Evolutionary conservation across 1,140 invertebrate genomes (phyloP).

Genomic region (Drosophila auraria): DNA sequence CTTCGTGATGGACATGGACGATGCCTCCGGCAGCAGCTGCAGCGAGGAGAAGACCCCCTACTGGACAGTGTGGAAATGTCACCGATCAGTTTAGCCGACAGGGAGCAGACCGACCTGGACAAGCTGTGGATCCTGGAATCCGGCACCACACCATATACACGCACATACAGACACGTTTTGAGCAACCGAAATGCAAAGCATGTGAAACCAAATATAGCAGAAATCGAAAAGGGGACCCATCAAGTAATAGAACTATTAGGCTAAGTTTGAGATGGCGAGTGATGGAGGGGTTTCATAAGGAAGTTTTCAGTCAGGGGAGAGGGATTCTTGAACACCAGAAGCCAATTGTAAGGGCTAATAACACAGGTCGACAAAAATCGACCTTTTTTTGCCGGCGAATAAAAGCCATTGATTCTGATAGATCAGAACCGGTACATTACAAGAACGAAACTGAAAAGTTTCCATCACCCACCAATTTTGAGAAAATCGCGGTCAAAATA

Average conservation of each 20-base stretch:
- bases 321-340: too few relatives aligned
- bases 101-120: constrained; percentile 65
- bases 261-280: constrained; percentile 20
- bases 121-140: constrained; percentile 50
- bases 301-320: background rate
- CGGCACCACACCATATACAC: constrained; percentile 16
- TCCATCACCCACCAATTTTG: too few relatives aligned
- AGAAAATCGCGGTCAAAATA: too few relatives aligned
- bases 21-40: constrained; percentile 66
- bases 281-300: background rate
- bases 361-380: too few relatives aligned
- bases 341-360: too few relatives aligned
- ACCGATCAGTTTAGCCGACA: constrained; percentile 82
- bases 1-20: constrained; percentile 81
- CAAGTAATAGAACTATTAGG: constrained; percentile 59
- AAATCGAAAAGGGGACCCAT: constrained; percentile 52
- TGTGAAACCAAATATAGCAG: constrained; percentile 71
- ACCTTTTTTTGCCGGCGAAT: too few relatives aligned
- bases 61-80: constrained; percentile 84
- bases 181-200: constrained; percentile 71
- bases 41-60: constrained; percentile 84
- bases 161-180: constrained; percentile 43
- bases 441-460: too few relatives aligned
- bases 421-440: too few relatives aligned
- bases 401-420: too few relatives aligned